These are phyloP conservation scores for Dicrostonyx torquatus DNA, from an alignment of 2,797 vertebrate genomes.

Conservation along the genomic window DNA sequence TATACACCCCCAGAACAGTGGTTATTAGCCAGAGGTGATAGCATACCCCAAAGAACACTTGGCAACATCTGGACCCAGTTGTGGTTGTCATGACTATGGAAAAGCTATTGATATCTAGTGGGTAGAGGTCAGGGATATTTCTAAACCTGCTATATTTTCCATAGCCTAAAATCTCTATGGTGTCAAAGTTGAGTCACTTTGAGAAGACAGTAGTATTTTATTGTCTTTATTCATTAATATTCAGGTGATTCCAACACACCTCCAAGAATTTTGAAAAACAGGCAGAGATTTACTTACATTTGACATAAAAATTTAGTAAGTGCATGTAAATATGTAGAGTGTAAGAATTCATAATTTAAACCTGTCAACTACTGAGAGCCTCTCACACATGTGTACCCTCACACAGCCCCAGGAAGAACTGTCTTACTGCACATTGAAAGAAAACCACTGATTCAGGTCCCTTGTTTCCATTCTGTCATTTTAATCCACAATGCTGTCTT, in stretches of 20 bases:
- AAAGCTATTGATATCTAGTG: neutral
- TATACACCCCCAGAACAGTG: neutral
- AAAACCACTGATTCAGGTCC: neutral
- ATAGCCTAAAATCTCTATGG: neutral
- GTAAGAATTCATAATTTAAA: slow-evolving; percentile 1
- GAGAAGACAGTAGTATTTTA: neutral
- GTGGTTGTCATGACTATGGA: neutral
- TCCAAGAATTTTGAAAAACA: slow-evolving; percentile 12
- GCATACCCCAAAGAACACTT: neutral
- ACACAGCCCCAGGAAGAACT: neutral
- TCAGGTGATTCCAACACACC: neutral
- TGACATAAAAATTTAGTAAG: neutral
- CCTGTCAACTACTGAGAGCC: neutral
- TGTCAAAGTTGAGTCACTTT: neutral
- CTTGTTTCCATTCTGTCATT: neutral
- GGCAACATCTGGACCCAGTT: neutral
- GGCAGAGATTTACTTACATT: neutral
- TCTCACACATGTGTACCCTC: neutral
- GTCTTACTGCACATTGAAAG: rapidly evolving
- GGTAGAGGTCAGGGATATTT: neutral
- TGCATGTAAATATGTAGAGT: neutral
- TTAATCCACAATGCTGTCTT: neutral
- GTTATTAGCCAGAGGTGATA: neutral
- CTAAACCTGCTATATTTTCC: neutral
- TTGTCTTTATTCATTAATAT: neutral